A percentile compares a stretch with the other conserved stretches of the same genome.
Conservation (phyloP, 2,113 vertebrate species). For the Herpetotheres cachinnans region DNA sequence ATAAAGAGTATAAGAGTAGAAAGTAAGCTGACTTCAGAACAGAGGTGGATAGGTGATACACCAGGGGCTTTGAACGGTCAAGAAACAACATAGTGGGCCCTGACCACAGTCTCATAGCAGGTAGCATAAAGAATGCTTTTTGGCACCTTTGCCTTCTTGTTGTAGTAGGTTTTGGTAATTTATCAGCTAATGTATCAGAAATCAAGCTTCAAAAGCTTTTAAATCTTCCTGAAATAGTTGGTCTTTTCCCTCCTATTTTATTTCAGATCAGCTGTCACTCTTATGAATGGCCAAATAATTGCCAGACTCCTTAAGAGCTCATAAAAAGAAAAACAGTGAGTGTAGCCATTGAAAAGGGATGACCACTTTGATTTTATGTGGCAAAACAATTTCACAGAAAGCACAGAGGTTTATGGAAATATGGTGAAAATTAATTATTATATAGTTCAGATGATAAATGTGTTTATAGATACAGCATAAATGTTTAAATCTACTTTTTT, state of each 20-base stretch:
- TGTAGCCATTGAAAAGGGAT: neutral
- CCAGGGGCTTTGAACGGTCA: neutral
- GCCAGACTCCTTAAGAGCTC: neutral
- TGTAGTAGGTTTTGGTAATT: neutral
- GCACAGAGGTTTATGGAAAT: neutral
- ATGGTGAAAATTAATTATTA: neutral
- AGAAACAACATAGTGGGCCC: neutral
- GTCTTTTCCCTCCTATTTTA: neutral
- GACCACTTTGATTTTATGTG: neutral
- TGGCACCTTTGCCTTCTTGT: neutral
- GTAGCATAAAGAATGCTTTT: neutral
- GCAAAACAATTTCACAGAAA: neutral
- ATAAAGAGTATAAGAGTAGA: neutral
- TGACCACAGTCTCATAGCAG: neutral
- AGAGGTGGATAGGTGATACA: neutral
- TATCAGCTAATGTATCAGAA: neutral
- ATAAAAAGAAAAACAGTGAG: neutral
- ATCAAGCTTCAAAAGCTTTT: neutral
- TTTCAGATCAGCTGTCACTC: neutral
- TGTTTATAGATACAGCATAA: neutral
- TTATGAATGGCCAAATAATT: neutral
- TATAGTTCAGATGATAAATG: neutral
- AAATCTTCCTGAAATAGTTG: neutral
- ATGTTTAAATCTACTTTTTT: neutral
- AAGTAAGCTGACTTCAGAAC: neutral